phyloP scores from a whole-genome alignment of 2,113 vertebrate genomes.

The Trematomus loennbergii region DNA sequence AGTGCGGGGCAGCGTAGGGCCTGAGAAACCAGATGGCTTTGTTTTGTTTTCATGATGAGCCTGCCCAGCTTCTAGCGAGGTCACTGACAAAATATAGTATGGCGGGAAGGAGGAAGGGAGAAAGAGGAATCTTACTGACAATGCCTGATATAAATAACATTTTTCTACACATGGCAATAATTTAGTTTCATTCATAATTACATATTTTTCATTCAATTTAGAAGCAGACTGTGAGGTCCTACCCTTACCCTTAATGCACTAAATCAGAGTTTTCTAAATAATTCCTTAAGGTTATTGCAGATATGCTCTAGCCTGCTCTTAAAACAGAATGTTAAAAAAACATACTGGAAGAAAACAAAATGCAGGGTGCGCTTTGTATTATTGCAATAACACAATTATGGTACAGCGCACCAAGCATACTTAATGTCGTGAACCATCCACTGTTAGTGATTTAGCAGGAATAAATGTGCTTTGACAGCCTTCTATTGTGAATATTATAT shows the following conservation, averaged over 20 bases:
- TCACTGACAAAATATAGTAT: constrained; percentile 73
- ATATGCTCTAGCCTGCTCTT: not conserved
- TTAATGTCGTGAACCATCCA: not conserved
- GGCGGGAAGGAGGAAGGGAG: constrained; percentile 48
- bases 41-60: constrained; percentile 80
- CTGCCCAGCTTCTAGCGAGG: constrained; percentile 73
- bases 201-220: not conserved
- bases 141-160: not conserved
- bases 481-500: not conserved
- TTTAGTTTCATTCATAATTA: not conserved
- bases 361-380: not conserved
- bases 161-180: not conserved
- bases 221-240: too few relatives aligned
- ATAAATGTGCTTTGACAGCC: not conserved
- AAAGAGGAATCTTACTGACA: constrained; percentile 32
- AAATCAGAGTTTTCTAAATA: not conserved
- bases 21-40: constrained; percentile 90
- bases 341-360: not conserved
- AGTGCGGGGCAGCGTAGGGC: constrained; percentile 78
- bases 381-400: not conserved
- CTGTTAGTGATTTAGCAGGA: not conserved
- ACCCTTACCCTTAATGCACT: not conserved
- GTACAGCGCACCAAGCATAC: constrained; percentile 31
- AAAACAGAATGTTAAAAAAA: not conserved
- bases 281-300: not conserved